Percentiles rank a stretch among this genome's conserved stretches.
phyloP scores from a whole-genome alignment of 2,888 invertebrate species.

The Pseudococcus longispinus region DNA sequence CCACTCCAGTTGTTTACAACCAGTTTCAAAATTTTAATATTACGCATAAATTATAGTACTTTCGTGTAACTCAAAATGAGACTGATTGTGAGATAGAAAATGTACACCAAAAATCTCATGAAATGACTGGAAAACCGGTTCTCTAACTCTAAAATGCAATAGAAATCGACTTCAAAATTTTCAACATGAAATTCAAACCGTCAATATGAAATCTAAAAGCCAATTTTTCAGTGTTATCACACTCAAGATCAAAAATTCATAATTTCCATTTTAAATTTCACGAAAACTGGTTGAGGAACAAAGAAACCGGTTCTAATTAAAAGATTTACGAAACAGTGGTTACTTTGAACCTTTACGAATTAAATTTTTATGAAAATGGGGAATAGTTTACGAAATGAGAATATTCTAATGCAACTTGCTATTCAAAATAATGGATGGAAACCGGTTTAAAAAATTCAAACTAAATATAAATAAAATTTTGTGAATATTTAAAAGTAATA shows the following conservation, averaged over 20 bases:
- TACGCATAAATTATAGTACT: neutral
- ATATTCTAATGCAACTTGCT: neutral
- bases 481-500: neutral
- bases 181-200: neutral
- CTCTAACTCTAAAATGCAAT: too few relatives aligned
- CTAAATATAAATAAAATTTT: neutral
- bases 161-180: neutral
- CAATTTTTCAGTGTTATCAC: too few relatives aligned
- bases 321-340: too few relatives aligned
- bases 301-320: neutral
- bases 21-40: neutral
- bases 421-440: neutral
- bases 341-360: too few relatives aligned
- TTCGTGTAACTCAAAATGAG: too few relatives aligned
- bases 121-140: too few relatives aligned
- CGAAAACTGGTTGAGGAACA: neutral
- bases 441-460: neutral
- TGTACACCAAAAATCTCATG: too few relatives aligned
- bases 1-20: neutral
- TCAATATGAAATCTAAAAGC: too few relatives aligned
- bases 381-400: too few relatives aligned
- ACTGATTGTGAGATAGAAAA: too few relatives aligned
- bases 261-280: neutral
- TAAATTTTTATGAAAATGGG: too few relatives aligned
- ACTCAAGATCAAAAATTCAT: too few relatives aligned